phyloP scores from a whole-genome alignment of 1,140 invertebrate species.

The Drosophila navojoa region DNA sequence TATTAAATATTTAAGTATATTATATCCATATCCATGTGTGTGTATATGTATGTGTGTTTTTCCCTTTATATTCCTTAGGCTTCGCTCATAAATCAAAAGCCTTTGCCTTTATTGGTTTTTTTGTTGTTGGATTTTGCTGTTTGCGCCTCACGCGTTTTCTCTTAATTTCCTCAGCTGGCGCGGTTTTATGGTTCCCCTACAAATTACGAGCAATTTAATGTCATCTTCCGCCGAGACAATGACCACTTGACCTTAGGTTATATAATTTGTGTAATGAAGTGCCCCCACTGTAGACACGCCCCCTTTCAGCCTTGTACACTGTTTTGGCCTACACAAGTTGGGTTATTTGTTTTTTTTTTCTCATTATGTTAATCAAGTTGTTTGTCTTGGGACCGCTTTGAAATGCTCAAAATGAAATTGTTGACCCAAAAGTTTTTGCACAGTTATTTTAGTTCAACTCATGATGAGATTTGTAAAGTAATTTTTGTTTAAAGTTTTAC shows the following conservation, averaged over 20 bases:
- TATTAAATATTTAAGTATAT: conserved; percentile 32
- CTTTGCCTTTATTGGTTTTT: conserved; percentile 13
- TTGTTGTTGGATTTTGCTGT: conserved; percentile 3
- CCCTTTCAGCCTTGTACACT: conserved; percentile 29
- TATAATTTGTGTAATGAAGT: conserved; percentile 22
- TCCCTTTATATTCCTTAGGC: conserved; percentile 34
- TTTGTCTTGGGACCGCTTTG: conserved; percentile 22
- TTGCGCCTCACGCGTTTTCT: conserved; percentile 33
- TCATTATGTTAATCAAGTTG: conserved; percentile 58
- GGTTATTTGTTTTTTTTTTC: conserved; percentile 12
- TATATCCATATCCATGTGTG: conserved; percentile 3
- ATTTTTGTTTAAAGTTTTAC: neutral
- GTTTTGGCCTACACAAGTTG: conserved; percentile 29
- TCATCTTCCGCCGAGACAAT: conserved; percentile 49
- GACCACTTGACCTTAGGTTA: conserved; percentile 64
- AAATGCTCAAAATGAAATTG: conserved; percentile 19
- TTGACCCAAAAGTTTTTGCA: conserved; percentile 37
- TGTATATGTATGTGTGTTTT: neutral
- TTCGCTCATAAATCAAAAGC: conserved; percentile 32
- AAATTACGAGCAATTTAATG: conserved; percentile 57
- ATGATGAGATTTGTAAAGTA: conserved; percentile 1
- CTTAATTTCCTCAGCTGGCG: conserved; percentile 24
- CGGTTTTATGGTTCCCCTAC: conserved; percentile 46
- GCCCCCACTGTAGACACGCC: neutral
- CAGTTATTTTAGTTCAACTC: conserved; percentile 7